These are phyloP conservation scores for Rhyacophila brunnea DNA, from an alignment of 1,140 invertebrate species.

Conservation along the genomic window DNA sequence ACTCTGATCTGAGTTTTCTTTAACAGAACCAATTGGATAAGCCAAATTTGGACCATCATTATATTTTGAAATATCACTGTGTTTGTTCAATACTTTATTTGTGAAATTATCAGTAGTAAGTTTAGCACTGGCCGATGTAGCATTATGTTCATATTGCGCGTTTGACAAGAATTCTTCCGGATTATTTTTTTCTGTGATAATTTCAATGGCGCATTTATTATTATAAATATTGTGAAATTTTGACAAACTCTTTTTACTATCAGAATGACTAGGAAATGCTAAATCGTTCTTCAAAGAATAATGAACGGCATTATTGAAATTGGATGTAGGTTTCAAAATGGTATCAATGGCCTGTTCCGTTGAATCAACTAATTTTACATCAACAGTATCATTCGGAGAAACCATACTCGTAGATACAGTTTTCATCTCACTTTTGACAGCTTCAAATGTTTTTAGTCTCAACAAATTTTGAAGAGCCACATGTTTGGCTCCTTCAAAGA, in stretches of 20 bases:
- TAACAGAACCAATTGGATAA: not conserved
- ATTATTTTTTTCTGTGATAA: no score
- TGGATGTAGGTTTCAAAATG: no score
- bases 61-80: no score
- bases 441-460: constrained; percentile 6
- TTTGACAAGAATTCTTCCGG: not conserved
- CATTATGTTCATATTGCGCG: not conserved
- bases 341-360: no score
- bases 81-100: not conserved
- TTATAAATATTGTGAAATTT: not conserved
- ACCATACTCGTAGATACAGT: not conserved
- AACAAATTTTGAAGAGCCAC: constrained; percentile 6
- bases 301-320: no score
- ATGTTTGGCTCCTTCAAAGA: constrained; percentile 21
- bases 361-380: no score
- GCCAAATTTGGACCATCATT: not conserved
- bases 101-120: not conserved
- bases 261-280: not conserved
- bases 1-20: constrained; percentile 3
- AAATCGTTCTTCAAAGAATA: not conserved
- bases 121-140: not conserved
- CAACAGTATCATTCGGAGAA: no score
- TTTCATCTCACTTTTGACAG: not conserved
- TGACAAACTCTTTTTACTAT: not conserved
- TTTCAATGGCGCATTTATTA: no score